Evolutionary conservation across 2,888 invertebrate genomes (phyloP).

Genomic region (Chymomyza caudatula): DNA sequence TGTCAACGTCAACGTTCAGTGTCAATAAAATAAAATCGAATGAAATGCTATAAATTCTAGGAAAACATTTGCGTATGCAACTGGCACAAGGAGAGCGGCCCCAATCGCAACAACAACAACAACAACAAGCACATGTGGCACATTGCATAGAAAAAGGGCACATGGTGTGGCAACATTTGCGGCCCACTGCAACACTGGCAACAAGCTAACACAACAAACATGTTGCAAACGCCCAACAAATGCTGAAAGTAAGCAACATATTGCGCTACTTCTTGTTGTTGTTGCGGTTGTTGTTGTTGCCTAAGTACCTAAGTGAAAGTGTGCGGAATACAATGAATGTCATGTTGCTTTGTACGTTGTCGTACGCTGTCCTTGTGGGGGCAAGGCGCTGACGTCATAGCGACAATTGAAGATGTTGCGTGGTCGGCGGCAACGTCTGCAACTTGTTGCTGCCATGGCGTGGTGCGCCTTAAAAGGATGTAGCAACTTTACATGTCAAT

Average conservation of each 20-base stretch:
- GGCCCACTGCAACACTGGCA: background rate
- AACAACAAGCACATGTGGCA: background rate
- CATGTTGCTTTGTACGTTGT: background rate
- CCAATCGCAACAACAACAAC: constrained; percentile 6
- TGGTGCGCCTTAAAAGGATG: constrained; percentile 54
- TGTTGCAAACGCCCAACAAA: constrained; percentile 7
- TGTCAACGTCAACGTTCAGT: constrained; percentile 63
- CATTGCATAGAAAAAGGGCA: background rate
- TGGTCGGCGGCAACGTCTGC: constrained; percentile 22
- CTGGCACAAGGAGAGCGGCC: constrained; percentile 52
- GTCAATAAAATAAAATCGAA: constrained; percentile 54
- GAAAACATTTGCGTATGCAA: constrained; percentile 45
- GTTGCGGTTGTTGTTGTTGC: constrained; percentile 4
- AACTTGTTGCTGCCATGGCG: constrained; percentile 32
- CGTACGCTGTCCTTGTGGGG: background rate
- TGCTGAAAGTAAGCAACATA: constrained; percentile 9
- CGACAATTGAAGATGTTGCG: constrained; percentile 32
- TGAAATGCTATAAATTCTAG: constrained; percentile 31
- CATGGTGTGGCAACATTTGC: background rate
- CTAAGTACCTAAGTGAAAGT: constrained; percentile 43
- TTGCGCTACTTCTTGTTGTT: background rate
- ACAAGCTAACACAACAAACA: background rate
- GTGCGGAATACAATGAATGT: constrained; percentile 6
- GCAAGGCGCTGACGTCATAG: constrained; percentile 34
- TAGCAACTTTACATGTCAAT: constrained; percentile 35